These are phyloP conservation scores for Epinotia nisella DNA, from an alignment of 2,888 invertebrate genomes.

Conservation along the genomic window DNA sequence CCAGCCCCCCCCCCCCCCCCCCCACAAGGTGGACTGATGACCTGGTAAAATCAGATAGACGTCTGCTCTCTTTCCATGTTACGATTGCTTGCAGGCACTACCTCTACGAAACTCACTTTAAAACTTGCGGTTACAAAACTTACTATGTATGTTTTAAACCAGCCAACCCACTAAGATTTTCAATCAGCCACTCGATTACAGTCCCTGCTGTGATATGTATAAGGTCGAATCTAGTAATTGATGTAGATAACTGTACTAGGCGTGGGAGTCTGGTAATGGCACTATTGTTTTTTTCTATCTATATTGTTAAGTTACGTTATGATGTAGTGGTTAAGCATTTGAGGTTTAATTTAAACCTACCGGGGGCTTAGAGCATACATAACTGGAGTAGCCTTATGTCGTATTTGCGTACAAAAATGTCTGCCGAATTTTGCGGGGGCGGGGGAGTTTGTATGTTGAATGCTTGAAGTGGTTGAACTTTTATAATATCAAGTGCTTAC, in stretches of 20 bases:
- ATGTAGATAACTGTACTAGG: constrained; percentile 47
- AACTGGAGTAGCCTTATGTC: no score
- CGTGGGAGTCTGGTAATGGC: constrained; percentile 51
- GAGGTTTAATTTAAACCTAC: background rate
- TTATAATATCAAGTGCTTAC: no score
- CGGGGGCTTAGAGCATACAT: no score
- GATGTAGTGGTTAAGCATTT: constrained; percentile 8
- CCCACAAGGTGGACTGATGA: no score
- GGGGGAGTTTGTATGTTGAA: no score
- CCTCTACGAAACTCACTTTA: background rate
- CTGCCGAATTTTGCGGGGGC: no score
- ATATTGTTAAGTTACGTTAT: constrained; percentile 29
- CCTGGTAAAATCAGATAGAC: no score
- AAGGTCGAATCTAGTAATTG: constrained; percentile 31
- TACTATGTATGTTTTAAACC: background rate
- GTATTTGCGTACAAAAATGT: no score
- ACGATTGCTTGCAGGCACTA: background rate
- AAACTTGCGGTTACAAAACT: constrained; percentile 8
- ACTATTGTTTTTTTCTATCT: constrained; percentile 50
- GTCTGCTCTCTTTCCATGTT: no score
- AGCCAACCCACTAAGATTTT: constrained; percentile 1
- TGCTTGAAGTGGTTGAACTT: no score
- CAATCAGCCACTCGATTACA: constrained; percentile 5
- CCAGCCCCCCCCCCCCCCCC: no score
- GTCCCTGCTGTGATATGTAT: background rate